These are phyloP conservation scores for Platanista minor DNA, from an alignment of 2,113 vertebrate genomes.

Conservation along the genomic window DNA sequence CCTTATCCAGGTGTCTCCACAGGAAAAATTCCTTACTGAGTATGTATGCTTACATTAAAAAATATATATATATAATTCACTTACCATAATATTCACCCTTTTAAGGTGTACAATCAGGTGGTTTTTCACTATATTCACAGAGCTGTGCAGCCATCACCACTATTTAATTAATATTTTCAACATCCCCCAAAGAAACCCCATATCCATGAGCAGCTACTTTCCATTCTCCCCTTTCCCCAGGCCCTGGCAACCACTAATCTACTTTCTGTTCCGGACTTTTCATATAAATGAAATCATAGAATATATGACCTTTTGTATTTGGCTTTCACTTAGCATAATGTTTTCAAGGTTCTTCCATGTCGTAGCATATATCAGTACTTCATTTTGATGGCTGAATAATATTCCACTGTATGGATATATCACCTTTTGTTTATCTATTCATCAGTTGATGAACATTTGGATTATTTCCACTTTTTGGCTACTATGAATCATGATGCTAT, in stretches of 20 bases:
- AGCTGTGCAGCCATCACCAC: not conserved
- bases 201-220: not conserved
- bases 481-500: not conserved
- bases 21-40: not conserved
- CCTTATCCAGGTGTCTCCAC: fast-evolving
- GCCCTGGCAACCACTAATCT: not conserved
- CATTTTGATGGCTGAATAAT: not conserved
- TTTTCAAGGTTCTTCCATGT: not conserved
- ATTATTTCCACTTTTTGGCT: not conserved
- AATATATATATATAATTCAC: not conserved
- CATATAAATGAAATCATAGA: not conserved
- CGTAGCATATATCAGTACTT: not conserved
- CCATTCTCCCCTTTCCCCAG: not conserved
- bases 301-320: not conserved
- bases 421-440: not conserved
- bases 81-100: not conserved
- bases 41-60: not conserved
- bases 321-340: not conserved
- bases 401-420: too few species aligned
- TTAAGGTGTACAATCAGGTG: not conserved
- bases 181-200: too few species aligned
- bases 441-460: not conserved
- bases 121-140: not conserved
- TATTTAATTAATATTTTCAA: not conserved
- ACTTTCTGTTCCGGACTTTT: not conserved